These are phyloP conservation scores for Zosterops japonicus DNA, from an alignment of 2,113 vertebrate species.

Conservation along the genomic window DNA sequence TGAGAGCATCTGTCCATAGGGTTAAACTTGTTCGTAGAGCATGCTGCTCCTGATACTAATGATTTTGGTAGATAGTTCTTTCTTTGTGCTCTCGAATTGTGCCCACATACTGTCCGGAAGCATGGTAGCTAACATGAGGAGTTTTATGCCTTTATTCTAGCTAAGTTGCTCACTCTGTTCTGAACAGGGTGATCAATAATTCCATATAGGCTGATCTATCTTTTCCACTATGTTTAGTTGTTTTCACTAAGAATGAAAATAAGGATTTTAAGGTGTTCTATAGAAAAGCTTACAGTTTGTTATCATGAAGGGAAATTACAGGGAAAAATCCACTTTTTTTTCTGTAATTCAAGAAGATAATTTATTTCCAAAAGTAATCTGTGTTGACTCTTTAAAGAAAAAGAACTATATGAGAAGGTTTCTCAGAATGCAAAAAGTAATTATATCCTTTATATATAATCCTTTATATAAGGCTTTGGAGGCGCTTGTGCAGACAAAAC, in stretches of 20 bases:
- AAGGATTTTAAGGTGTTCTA: not conserved
- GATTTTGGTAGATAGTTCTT: not conserved
- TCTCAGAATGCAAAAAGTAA: not conserved
- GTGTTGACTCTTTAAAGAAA: not conserved
- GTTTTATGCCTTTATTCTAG: not conserved
- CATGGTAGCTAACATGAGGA: not conserved
- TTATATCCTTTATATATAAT: not conserved
- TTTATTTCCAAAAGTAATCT: not conserved
- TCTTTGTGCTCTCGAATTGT: not conserved
- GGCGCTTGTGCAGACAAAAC: fast-evolving
- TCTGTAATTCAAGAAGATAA: not conserved
- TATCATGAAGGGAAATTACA: not conserved
- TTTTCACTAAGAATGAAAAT: not conserved
- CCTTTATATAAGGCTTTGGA: not conserved
- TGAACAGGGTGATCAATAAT: not conserved
- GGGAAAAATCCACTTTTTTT: not conserved
- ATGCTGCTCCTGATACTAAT: not conserved
- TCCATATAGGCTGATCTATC: not conserved
- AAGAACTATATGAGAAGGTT: not conserved
- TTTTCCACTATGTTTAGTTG: not conserved
- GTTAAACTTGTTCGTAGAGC: not conserved
- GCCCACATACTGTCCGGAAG: not conserved
- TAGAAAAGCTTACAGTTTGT: not conserved
- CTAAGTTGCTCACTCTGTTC: not conserved
- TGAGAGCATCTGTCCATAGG: fast-evolving